Conservation (phyloP, 2,797 vertebrate species). For the Gymnothorax reevesii region DNA sequence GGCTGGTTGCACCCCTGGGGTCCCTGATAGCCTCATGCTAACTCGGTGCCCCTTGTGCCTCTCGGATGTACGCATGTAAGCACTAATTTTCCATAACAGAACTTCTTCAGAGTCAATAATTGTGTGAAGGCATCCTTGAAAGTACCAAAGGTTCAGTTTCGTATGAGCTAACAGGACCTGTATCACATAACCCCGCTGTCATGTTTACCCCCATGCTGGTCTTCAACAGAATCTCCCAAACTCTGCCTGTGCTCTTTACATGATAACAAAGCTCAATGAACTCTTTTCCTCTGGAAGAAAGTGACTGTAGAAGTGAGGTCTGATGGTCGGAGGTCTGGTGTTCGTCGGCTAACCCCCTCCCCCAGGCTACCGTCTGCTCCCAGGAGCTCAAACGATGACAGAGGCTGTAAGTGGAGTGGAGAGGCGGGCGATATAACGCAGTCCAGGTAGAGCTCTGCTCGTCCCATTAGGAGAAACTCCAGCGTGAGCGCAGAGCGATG, state of each 20-base stretch:
- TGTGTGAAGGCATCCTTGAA: neutral
- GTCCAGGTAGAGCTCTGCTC: neutral
- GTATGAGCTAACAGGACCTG: neutral
- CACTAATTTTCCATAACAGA: neutral
- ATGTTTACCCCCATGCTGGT: neutral
- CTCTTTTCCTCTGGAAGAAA: neutral
- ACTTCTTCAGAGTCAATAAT: neutral
- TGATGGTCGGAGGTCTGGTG: neutral
- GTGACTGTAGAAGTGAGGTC: neutral
- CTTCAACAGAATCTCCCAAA: neutral
- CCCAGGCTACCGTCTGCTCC: neutral
- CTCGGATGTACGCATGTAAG: neutral
- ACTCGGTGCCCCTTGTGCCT: neutral
- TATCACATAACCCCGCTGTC: neutral
- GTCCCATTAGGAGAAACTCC: neutral
- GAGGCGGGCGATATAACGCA: neutral
- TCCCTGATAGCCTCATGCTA: neutral
- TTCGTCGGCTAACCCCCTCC: neutral
- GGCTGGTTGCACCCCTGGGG: neutral
- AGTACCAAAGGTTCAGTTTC: neutral
- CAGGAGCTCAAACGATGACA: no score
- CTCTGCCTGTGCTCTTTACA: neutral
- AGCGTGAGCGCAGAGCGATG: neutral
- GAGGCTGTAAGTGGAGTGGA: no score
- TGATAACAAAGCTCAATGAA: neutral